A percentile compares a stretch with the other conserved stretches of the same genome.
Evolutionary conservation across 1,140 invertebrate genomes (phyloP).

Genomic region (Patella vulgata): DNA sequence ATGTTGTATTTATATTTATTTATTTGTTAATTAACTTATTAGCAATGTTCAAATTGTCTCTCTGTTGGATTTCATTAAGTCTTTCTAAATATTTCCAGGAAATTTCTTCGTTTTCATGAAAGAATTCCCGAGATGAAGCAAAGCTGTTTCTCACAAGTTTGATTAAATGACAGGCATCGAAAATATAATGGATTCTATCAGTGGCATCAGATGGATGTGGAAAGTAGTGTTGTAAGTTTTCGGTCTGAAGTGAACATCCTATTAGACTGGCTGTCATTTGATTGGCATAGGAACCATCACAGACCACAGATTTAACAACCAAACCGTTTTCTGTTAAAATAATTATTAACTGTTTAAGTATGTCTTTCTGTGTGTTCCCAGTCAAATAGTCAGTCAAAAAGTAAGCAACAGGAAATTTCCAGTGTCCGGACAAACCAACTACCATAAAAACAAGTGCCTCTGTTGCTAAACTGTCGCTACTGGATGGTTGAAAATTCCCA

Average conservation of each 20-base stretch:
- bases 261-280: background rate
- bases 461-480: background rate
- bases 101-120: background rate
- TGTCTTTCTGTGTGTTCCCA: background rate
- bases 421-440: background rate
- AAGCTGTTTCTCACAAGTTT: constrained; percentile 2
- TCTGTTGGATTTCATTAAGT: background rate
- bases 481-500: background rate
- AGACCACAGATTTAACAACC: background rate
- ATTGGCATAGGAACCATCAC: constrained; percentile 8
- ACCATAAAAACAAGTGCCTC: background rate
- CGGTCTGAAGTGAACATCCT: background rate
- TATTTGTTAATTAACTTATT: background rate
- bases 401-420: constrained; percentile 1
- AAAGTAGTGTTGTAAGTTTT: background rate
- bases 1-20: too few relatives aligned
- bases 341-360: background rate
- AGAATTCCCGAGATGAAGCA: background rate
- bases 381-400: background rate
- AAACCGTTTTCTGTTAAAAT: background rate
- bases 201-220: background rate
- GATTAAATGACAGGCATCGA: constrained; percentile 10
- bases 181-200: background rate
- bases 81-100: background rate
- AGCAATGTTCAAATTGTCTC: background rate